Percentiles rank a stretch among this genome's conserved stretches.
These are phyloP conservation scores for Entomyzon cyanotis DNA, from an alignment of 2,113 vertebrate species.

Conservation along the genomic window DNA sequence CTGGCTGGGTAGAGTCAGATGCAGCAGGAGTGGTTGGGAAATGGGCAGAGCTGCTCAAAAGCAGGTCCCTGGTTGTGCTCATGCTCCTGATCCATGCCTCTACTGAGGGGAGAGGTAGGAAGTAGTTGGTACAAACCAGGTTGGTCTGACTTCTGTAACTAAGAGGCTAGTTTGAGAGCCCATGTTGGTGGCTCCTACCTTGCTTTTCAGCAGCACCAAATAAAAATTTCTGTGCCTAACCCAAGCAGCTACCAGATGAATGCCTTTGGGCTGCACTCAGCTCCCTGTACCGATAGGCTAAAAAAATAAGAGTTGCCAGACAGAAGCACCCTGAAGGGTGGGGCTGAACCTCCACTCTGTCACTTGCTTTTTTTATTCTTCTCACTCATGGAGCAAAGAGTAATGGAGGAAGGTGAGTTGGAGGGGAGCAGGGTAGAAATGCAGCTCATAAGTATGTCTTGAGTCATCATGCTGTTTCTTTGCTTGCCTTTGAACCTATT, in stretches of 20 bases:
- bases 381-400: neutral
- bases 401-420: neutral
- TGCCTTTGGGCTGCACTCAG: neutral
- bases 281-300: fast-evolving
- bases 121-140: neutral
- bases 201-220: neutral
- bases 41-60: neutral
- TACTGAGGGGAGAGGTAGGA: neutral
- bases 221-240: neutral
- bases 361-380: neutral
- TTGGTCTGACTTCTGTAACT: neutral
- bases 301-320: neutral
- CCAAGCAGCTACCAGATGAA: neutral
- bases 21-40: neutral
- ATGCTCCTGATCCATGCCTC: neutral
- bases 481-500: neutral
- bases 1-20: neutral
- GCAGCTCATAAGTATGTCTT: neutral
- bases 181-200: neutral
- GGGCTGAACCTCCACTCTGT: neutral
- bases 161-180: neutral
- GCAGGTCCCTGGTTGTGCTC: neutral
- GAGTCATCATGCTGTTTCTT: neutral
- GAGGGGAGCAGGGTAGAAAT: neutral
- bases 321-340: neutral